Evolutionary conservation across 2,113 vertebrate genomes (phyloP), one percentile per base, ranked within the genome.

Genomic region (Ictalurus furcatus): DNA sequence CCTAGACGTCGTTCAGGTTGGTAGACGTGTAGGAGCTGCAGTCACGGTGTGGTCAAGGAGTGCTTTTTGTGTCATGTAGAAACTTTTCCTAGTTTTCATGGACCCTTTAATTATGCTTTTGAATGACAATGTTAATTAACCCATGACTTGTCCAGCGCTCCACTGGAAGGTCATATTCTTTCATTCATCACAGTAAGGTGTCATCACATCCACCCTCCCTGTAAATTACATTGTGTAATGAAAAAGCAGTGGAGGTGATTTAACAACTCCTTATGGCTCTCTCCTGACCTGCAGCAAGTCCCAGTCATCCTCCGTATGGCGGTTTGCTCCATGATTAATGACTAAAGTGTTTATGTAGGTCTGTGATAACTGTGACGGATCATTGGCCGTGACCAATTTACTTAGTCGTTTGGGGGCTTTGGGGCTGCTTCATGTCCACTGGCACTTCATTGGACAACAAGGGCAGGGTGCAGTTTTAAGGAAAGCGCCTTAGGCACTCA

Each of bases 321-420:
- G 84, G 56, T 85, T 78, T 59, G 48, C 59, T 67, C 79, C n/a
- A 40, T 91, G 87, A 91, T 88, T 91, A 88, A 91, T 88, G 69
- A 52, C 63, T 71, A 40, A 78, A 40, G 61, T 85, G 88, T 89
- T 87, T 91, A 85, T 85, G 85, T 61, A 86, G 79, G 56, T 84
- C 54, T 82, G 63, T 58, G 30, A 54, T 61, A 88, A 73, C 76
- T 80, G 65, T 88, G 69, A 87, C 81, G 79, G 82, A 88, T 87
- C 88, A 90, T 91, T 88, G 90, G n/a, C 87, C 54, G 58, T 91
- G 90, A 90, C 90, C 90, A 87, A 90, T 88, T 90, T 83, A 81
- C 61, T 86, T 88, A 84, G 88, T 90, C 48, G 84, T 91, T 84
- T 30, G 6, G 76, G 48, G 65, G 28, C 88, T 85, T 54, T 13